Base-by-base conservation (phyloP, 1,140 invertebrate genomes). In the Pogonognathellus flavescens region DNA sequence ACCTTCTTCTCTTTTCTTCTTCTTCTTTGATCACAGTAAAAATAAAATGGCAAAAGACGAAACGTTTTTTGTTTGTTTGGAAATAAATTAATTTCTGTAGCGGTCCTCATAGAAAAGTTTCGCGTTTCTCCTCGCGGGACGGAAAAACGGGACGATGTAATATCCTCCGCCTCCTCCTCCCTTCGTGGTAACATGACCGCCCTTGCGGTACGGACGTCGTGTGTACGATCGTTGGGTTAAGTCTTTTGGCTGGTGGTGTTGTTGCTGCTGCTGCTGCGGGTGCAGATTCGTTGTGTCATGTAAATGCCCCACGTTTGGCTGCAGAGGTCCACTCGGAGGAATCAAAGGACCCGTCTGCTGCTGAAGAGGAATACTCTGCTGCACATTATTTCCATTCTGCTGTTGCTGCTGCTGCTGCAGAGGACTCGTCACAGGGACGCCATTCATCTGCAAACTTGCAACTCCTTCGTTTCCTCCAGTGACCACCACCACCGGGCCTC, bases 51-150 rank as follows among this genome's bases (percentile, higher is more conserved):
- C 31, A 41, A 41, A 41, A 41, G 31, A 41, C 31, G 31, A 41
- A 41, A 41, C 31, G 31, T 41, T 41, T 41, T 41, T 41, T 41
- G 31, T 41, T 41, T 41, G 31, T 41, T 41, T 41, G 31, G 2
- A 41, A 76, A 76, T 76, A 76, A 76, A 76, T 76, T 76, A 76
- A 76, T 41, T 76, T 31, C 70, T 0, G 70, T 76, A 76, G 70
- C 70, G 70, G 14, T 76, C 70, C 0, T 76, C 70, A 31, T 76
- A 76, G 70, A 76, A 76, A 11, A 76, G 14, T 50, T 76, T 76
- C 0, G 70, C 25, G 16, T 76, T 76, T 31, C 70, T 50, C 14
- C 70, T 25, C 41, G 41, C 31, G 18, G 70, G 70, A 5, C 70
- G 70, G 16, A 76, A 76, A 31, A 76, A 76, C 7, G 70, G 70